Percentiles rank a stretch among this genome's conserved stretches.
Conservation (phyloP, 2,888 invertebrate species). For the Glaucopsyche alexis region DNA sequence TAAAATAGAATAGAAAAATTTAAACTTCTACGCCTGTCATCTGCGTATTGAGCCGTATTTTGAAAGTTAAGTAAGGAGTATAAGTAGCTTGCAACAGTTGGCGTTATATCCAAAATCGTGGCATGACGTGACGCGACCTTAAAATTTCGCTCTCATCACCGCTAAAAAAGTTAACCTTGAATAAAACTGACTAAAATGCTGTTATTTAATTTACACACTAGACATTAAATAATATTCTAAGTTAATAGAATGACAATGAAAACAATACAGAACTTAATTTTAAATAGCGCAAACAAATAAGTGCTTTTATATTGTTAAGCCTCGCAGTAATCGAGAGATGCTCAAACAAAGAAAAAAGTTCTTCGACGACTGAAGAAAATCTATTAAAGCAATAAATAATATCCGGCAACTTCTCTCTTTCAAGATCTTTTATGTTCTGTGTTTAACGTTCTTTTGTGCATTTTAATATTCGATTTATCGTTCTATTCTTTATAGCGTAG, state of each 20-base stretch:
- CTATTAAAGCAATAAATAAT: conserved; percentile 13
- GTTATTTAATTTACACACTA: background rate
- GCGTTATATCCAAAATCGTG: no score
- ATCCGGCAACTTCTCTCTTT: background rate
- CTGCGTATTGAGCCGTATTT: no score
- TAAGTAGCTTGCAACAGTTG: no score
- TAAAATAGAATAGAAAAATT: no score
- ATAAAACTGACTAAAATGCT: no score
- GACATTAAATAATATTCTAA: background rate
- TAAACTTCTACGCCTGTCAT: no score
- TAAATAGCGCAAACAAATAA: conserved; percentile 3
- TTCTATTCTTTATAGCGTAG: background rate
- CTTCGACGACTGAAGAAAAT: background rate
- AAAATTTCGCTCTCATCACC: no score
- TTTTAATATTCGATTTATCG: background rate
- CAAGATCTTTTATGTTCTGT: background rate
- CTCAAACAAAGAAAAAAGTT: background rate
- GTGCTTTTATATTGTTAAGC: conserved; percentile 2
- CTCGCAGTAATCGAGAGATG: background rate
- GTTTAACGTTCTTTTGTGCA: background rate
- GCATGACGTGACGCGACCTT: no score
- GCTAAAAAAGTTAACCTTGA: no score
- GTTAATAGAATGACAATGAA: background rate
- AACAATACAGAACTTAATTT: background rate
- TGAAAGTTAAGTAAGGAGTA: no score